phyloP scores from a whole-genome alignment of 2,113 vertebrate species.

The Archocentrus centrarchus region DNA sequence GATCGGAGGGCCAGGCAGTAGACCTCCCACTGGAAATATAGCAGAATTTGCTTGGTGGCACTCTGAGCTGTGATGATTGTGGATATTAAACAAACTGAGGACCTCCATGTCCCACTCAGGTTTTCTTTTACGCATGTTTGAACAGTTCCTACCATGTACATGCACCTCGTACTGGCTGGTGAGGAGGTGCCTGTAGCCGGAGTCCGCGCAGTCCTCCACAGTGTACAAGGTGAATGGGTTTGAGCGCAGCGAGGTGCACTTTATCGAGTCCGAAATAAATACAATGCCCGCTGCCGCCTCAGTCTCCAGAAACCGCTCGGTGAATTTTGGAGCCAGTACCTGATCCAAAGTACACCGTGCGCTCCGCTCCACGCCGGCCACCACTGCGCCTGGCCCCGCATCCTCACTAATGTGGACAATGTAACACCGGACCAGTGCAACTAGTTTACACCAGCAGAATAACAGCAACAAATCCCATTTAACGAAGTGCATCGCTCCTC shows the following conservation, averaged over 20 bases:
- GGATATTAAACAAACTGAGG: constrained; percentile 66
- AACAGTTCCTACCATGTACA: constrained; percentile 80
- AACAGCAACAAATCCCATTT: constrained; percentile 73
- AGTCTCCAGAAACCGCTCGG: constrained; percentile 66
- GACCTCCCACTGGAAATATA: constrained; percentile 70
- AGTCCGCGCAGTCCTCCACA: constrained; percentile 72
- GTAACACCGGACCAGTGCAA: constrained; percentile 51
- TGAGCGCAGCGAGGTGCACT: constrained; percentile 66
- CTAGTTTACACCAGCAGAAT: constrained; percentile 67
- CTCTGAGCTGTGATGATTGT: constrained; percentile 35
- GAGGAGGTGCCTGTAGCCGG: constrained; percentile 74
- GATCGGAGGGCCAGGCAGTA: constrained; percentile 67
- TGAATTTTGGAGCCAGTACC: constrained; percentile 77
- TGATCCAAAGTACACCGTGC: constrained; percentile 76
- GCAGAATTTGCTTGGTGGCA: constrained; percentile 68
- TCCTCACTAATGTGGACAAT: constrained; percentile 77
- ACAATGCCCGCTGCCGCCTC: constrained; percentile 67
- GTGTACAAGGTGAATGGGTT: constrained; percentile 81
- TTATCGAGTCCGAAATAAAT: constrained; percentile 63
- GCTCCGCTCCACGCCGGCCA: constrained; percentile 64
- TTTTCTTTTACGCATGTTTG: constrained; percentile 63
- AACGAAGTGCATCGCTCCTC: constrained; percentile 73
- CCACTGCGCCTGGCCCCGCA: constrained; percentile 57
- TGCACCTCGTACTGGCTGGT: constrained; percentile 78
- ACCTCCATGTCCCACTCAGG: constrained; percentile 78